Percentiles rank a stretch among this genome's conserved stretches.
These are phyloP conservation scores for Synergus laeviventris DNA, from an alignment of 2,888 invertebrate species.

Conservation along the genomic window DNA sequence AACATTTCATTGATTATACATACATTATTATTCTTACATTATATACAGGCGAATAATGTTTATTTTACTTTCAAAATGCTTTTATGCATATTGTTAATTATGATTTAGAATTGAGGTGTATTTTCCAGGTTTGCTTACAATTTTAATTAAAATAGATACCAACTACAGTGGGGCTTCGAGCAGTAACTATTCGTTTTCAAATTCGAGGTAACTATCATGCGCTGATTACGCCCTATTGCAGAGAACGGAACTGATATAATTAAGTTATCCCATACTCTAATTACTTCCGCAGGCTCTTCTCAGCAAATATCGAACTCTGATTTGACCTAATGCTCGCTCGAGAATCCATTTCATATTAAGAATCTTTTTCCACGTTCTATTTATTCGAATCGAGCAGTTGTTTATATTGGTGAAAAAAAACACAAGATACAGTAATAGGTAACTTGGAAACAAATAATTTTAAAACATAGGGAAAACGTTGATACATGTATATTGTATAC, in stretches of 20 bases:
- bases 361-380: neutral
- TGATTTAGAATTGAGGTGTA: neutral
- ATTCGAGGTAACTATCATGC: slow-evolving; percentile 47
- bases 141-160: slow-evolving; percentile 27
- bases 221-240: slow-evolving; percentile 55
- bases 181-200: slow-evolving; percentile 51
- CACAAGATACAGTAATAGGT: no score
- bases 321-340: slow-evolving; percentile 20
- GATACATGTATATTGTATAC: no score
- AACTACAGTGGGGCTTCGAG: slow-evolving; percentile 1
- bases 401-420: neutral
- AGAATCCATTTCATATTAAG: neutral
- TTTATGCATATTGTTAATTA: neutral
- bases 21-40: no score
- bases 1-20: no score
- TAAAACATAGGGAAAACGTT: no score
- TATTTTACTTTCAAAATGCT: no score
- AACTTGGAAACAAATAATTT: no score
- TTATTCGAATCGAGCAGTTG: neutral
- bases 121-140: neutral
- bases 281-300: slow-evolving; percentile 34
- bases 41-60: no score
- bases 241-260: slow-evolving; percentile 43
- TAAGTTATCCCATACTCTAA: slow-evolving; percentile 40
- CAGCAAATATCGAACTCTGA: slow-evolving; percentile 36